A percentile compares a stretch with the other conserved stretches of the same genome.
Evolutionary conservation across 2,113 vertebrate genomes (phyloP).

Genomic region (Garra rufa): DNA sequence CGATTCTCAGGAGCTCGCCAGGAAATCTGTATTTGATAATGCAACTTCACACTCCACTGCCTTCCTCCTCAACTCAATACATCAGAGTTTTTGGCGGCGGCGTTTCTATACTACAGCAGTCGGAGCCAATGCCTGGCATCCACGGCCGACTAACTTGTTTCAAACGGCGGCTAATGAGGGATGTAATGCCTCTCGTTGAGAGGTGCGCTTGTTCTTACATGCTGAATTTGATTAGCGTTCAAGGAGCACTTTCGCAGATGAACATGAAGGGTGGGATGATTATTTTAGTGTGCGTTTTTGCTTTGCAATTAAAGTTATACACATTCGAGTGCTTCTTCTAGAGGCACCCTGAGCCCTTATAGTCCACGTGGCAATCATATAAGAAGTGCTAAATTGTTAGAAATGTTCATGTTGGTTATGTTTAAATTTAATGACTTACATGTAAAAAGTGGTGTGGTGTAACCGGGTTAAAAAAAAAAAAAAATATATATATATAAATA

Average conservation of each 20-base stretch:
- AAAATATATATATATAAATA: too few species aligned
- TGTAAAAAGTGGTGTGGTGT: too few species aligned
- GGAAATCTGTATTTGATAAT: conserved; percentile 68
- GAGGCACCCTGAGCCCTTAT: not conserved
- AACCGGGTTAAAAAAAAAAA: too few species aligned
- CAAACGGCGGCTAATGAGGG: conserved; percentile 49
- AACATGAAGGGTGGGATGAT: conserved; percentile 17
- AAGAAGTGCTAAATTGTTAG: not conserved
- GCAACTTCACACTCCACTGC: conserved; percentile 63
- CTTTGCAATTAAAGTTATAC: not conserved
- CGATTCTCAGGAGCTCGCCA: conserved; percentile 61
- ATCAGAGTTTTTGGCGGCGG: conserved; percentile 58
- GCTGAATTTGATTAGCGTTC: conserved; percentile 24
- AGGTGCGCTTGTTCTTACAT: conserved; percentile 33
- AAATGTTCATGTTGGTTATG: not conserved
- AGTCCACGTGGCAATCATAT: not conserved
- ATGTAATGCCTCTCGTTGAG: conserved; percentile 47
- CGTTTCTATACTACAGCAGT: conserved; percentile 47
- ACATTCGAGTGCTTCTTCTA: not conserved
- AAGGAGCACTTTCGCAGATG: not conserved
- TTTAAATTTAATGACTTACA: not conserved
- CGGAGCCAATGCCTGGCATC: conserved; percentile 48
- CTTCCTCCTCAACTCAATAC: conserved; percentile 62
- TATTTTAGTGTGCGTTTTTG: not conserved
- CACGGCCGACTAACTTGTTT: conserved; percentile 48